phyloP scores from a whole-genome alignment of 2,113 vertebrate genomes.

The Hydrolagus affinis region DNA sequence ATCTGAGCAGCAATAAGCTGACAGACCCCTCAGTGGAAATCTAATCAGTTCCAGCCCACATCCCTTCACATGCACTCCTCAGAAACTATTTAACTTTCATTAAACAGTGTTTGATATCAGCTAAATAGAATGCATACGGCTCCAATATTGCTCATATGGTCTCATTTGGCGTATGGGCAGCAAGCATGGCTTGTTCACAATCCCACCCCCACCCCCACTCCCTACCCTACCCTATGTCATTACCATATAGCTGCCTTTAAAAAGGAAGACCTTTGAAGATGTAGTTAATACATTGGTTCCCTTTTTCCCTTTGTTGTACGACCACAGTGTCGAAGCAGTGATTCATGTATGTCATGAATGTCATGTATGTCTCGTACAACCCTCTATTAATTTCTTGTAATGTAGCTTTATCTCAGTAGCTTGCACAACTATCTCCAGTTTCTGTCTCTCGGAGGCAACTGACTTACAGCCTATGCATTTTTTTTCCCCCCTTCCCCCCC shows the following conservation, averaged over 20 bases:
- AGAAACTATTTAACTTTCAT: conserved; percentile 90
- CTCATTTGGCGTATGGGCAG: conserved; percentile 73
- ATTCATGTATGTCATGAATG: conserved; percentile 70
- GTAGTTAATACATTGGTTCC: conserved; percentile 81
- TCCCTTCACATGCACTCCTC: conserved; percentile 62
- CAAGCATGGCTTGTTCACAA: conserved; percentile 53
- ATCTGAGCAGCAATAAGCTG: conserved; percentile 76
- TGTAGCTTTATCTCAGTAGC: conserved; percentile 89
- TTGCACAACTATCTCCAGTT: conserved; percentile 70
- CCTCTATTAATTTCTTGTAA: conserved; percentile 95
- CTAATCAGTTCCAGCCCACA: conserved; percentile 77
- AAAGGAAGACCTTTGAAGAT: conserved; percentile 84
- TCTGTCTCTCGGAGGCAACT: conserved; percentile 55
- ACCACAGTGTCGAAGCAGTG: conserved; percentile 81
- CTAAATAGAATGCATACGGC: conserved; percentile 77
- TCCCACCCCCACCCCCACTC: conserved; percentile 50
- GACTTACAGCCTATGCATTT: conserved; percentile 34
- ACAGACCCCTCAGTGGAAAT: conserved; percentile 78
- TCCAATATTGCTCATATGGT: conserved; percentile 77
- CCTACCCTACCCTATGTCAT: conserved; percentile 64
- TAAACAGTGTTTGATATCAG: conserved; percentile 88
- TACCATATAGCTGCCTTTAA: conserved; percentile 65
- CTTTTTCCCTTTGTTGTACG: conserved; percentile 78
- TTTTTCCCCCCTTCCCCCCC: neutral
- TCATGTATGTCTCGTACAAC: conserved; percentile 67